Percentiles rank a stretch among this genome's conserved stretches.
Evolutionary conservation across 1,140 invertebrate species (phyloP).

Genomic region (Saccostrea echinata): DNA sequence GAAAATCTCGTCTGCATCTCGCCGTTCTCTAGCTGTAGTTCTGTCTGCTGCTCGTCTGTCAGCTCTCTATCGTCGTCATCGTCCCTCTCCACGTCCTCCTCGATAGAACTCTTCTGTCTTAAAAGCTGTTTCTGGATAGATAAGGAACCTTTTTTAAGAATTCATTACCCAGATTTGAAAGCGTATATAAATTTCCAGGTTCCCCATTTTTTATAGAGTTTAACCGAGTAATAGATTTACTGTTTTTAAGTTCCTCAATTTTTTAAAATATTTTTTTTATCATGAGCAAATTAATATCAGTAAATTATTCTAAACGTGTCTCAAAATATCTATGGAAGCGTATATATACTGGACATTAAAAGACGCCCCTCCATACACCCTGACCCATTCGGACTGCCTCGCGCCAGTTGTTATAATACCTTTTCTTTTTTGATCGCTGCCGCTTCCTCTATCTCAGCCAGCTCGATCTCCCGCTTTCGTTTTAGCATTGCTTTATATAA

Average conservation of each 20-base stretch:
- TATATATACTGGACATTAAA: too few species aligned
- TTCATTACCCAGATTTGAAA: too few species aligned
- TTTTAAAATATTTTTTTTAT: too few species aligned
- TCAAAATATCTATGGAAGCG: too few species aligned
- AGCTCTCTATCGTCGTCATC: slow-evolving; percentile 44
- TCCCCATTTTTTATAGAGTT: too few species aligned
- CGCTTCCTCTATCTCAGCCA: slow-evolving; percentile 52
- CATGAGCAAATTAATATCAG: too few species aligned
- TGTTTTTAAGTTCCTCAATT: too few species aligned
- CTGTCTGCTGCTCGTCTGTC: slow-evolving; percentile 55
- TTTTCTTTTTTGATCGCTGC: slow-evolving; percentile 52
- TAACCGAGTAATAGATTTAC: too few species aligned
- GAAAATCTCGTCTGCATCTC: slow-evolving; percentile 52
- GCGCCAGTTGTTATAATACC: slow-evolving; percentile 3
- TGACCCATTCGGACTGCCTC: too few species aligned
- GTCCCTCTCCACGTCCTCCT: slow-evolving; percentile 53
- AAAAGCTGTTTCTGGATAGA: slow-evolving; percentile 49
- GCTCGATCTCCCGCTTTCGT: slow-evolving; percentile 61
- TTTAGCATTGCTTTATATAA: slow-evolving; percentile 61
- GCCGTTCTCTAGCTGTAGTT: slow-evolving; percentile 49
- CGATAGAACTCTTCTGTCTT: slow-evolving; percentile 54
- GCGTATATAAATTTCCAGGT: too few species aligned
- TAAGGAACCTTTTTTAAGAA: neutral
- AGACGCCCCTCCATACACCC: too few species aligned
- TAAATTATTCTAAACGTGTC: too few species aligned